Percentiles rank a stretch among this genome's conserved stretches.
These are phyloP conservation scores for Lepidurus packardi DNA, from an alignment of 1,140 invertebrate genomes.

Conservation along the genomic window DNA sequence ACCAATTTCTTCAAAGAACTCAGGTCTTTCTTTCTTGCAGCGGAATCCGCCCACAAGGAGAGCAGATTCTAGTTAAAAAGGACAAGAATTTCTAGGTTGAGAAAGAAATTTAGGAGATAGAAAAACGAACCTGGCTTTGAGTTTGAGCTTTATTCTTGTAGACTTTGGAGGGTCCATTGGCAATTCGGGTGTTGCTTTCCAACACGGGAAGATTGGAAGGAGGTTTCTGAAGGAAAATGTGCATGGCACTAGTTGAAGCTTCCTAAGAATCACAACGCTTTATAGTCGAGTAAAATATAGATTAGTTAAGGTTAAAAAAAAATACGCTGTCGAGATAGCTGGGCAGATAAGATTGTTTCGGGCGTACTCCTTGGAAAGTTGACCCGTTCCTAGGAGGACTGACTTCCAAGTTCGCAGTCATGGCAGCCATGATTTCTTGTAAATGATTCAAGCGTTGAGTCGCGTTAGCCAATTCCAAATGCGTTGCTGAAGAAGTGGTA, in stretches of 20 bases:
- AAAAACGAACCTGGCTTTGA: not conserved
- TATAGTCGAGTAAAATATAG: too few relatives aligned
- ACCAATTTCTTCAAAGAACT: not conserved
- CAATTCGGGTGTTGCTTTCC: conserved; percentile 1
- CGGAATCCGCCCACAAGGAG: not conserved
- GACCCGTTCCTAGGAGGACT: not conserved
- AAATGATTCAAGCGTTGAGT: not conserved
- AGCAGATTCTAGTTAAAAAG: not conserved
- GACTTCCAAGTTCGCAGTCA: not conserved
- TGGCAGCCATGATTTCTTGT: not conserved
- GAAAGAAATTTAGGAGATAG: not conserved
- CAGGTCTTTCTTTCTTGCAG: not conserved
- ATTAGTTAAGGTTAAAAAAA: not conserved
- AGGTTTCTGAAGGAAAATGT: not conserved
- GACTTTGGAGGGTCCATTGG: not conserved
- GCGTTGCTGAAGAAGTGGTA: not conserved
- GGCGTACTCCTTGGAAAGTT: not conserved
- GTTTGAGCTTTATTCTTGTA: conserved; percentile 2
- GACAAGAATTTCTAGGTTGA: not conserved
- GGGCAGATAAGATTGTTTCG: not conserved
- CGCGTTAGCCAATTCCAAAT: not conserved
- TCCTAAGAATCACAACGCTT: not conserved
- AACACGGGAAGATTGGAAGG: not conserved
- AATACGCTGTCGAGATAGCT: conserved; percentile 1
- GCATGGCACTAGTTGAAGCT: not conserved